Evolutionary conservation across 2,797 vertebrate genomes (phyloP).

Genomic region (Microhierax caerulescens): DNA sequence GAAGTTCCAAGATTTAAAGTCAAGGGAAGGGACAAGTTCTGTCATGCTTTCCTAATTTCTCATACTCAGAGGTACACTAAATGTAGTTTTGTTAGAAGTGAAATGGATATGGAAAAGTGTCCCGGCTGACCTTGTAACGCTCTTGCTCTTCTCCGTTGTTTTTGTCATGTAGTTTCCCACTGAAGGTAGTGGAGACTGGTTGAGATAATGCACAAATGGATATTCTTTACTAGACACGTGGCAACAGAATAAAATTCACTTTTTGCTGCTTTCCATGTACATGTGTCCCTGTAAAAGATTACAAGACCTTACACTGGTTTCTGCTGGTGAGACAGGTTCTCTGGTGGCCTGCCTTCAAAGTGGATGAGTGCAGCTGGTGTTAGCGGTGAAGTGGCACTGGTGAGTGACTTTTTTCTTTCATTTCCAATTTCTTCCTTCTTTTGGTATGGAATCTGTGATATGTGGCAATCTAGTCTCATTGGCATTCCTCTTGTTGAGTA

Average conservation of each 20-base stretch:
- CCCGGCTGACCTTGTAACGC: background rate
- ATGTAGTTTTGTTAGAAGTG: background rate
- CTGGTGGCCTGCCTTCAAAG: background rate
- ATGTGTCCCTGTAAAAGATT: background rate
- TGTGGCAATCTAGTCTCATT: background rate
- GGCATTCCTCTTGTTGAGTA: background rate
- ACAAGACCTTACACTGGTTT: background rate
- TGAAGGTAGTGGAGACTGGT: background rate
- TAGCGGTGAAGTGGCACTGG: background rate
- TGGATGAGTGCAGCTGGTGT: background rate
- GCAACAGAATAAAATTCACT: background rate
- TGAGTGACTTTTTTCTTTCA: background rate
- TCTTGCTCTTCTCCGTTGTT: background rate
- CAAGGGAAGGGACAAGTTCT: background rate
- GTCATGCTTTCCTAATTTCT: background rate
- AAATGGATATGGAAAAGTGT: background rate
- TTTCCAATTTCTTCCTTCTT: background rate
- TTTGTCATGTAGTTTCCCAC: background rate
- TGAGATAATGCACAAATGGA: background rate
- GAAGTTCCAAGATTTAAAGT: background rate
- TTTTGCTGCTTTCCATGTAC: background rate
- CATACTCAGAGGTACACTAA: background rate
- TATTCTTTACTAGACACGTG: background rate
- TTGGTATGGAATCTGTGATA: background rate
- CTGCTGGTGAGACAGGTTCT: background rate